These are phyloP conservation scores for Gymnoscelis rufifasciata DNA, from an alignment of 2,888 invertebrate genomes.

Conservation along the genomic window DNA sequence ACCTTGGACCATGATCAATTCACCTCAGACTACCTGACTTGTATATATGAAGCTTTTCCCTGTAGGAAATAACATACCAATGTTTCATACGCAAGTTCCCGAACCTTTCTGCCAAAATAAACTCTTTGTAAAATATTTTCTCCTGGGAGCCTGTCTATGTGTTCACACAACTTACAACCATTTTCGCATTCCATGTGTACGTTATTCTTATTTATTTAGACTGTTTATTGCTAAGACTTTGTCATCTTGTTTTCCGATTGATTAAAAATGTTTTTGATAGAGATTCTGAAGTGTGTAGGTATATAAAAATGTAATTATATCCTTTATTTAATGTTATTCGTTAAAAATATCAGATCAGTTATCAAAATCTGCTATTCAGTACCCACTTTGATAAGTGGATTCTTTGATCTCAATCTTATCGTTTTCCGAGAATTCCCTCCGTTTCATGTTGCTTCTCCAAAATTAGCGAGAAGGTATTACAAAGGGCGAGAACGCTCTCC, in stretches of 20 bases:
- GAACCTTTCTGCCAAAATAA: slow-evolving; percentile 9
- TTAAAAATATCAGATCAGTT: not conserved
- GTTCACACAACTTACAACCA: slow-evolving; percentile 10
- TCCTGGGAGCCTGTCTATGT: not conserved
- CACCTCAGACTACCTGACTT: not conserved
- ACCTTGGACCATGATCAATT: not conserved
- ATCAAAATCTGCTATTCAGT: slow-evolving; percentile 8
- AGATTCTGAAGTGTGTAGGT: too few relatives aligned
- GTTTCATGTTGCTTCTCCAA: slow-evolving; percentile 27
- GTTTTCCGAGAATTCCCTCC: slow-evolving; percentile 26
- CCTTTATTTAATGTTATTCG: too few relatives aligned
- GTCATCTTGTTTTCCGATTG: too few relatives aligned
- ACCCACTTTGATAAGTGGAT: slow-evolving; percentile 14
- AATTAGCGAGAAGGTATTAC: slow-evolving; percentile 34
- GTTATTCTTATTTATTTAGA: too few relatives aligned
- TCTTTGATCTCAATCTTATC: slow-evolving; percentile 29
- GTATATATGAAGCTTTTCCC: slow-evolving; percentile 26
- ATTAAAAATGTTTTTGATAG: too few relatives aligned
- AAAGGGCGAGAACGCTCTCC: slow-evolving; percentile 33
- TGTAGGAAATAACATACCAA: slow-evolving; percentile 18
- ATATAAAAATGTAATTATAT: too few relatives aligned
- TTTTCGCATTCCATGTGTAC: slow-evolving; percentile 6
- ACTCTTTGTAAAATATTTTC: slow-evolving; percentile 13
- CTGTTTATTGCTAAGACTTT: too few relatives aligned
- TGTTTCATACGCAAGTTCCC: slow-evolving; percentile 4